Base-by-base conservation (phyloP, 2,888 invertebrate genomes). In the Drosophila picticornis region DNA sequence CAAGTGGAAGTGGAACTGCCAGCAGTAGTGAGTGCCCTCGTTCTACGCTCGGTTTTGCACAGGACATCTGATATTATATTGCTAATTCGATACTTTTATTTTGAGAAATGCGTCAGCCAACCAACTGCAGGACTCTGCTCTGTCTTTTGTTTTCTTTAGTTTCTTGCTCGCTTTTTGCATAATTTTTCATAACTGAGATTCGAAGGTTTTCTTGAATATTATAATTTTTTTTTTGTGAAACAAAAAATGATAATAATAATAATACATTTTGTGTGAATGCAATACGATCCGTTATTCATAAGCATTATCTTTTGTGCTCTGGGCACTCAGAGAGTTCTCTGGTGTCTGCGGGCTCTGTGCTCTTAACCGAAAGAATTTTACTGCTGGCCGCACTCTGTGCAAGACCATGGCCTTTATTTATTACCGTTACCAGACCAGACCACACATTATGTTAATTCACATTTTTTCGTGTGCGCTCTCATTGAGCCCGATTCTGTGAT, bases 61-160 rank as follows among this genome's bases (percentile, higher is more conserved):
- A 74, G 81, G 90, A 85, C 79, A 91, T 90, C 77, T 83, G 91
- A 91, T 91, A 91, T 90, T 91, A 91, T 91, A 91, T 88, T 84
- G 91, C 90, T 91, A 91, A 91, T 89, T 91, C 88, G 91, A 91
- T 91, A 91, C 91, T 91, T 91, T 91, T 81, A 86, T 80, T 77
- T 88, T 77, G 51, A 72, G 76, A 55, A 71, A 79, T 65, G 58
- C 60, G 63, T 71, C 80, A 77, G 58, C 67, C 59, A 70, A 50
- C 55, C 64, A 67, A 76, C 78, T 80, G 67, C 75, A 68, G 69
- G 59, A 65, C 57, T 55, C 46, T 48, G 36, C 56, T 16, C 36
- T 40, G 51, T 51, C 58, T 76, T 67, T 75, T 67, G 58, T 69
- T 63, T 48, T 27, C 46, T 25, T 46, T 25, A 4, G 16, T 50